Base-by-base conservation (phyloP, 2,797 vertebrate genomes). In the Manis crassicaudata region DNA sequence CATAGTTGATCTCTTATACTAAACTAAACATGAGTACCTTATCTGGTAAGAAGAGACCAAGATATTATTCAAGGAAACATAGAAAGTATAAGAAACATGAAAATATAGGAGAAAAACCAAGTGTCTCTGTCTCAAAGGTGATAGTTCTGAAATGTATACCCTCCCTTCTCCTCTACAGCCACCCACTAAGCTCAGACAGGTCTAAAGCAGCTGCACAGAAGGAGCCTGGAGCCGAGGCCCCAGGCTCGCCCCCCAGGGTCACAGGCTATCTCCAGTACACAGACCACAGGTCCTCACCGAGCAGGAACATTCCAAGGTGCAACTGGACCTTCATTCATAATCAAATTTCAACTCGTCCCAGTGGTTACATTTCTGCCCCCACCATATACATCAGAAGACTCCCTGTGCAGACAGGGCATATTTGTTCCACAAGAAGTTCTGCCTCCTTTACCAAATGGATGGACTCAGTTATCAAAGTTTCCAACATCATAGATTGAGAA, bases 11-110 rank as follows among this genome's bases (percentile, higher is more conserved):
- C 58, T 56, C 81, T 67, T 85, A 52, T 16, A 37, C 43, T 27
- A 93, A 68, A 68, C 37, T 40, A 46, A 46, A 56, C 29, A 40
- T 5, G 52, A 29, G 20, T 43, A 84, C 37, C 63, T 63, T 73
- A 35, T 35, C 29, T 75, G 62, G 21, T 84, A 88, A 79, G 16
- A 83, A 83, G 70, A 80, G 27, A 3, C n/a, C 52, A 83, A 70
- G 60, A 21, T 54, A 29, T 90, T 85, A 85, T 40, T 85, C 7
- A 86, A 94, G 62, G 82, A 85, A 96, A 82, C 29, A 80, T 17
- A 82, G 62, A n/a, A 65, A 85, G 52, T 37, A 1, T 82, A 81
- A 86, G 29, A 79, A 96, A 83, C 23, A n/a, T 60, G 25, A 92
- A 77, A 68, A 46, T 52, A 17, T 90, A 10, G 37, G 50, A 88